Percentiles rank a stretch among this genome's conserved stretches.
Conservation (phyloP, 1,140 invertebrate species). For the Caenorhabditis latens region DNA sequence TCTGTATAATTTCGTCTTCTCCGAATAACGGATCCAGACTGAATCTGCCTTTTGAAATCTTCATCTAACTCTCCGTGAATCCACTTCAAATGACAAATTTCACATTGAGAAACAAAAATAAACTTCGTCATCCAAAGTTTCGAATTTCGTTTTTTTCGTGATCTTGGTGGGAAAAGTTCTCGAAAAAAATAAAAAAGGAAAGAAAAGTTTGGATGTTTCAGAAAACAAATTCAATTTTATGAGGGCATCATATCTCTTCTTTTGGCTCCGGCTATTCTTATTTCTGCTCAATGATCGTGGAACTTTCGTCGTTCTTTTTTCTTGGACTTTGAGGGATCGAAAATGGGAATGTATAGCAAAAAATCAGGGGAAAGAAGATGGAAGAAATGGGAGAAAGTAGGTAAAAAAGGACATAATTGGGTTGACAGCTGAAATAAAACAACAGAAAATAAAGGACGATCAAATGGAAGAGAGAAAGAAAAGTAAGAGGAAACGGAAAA, state of each 20-base stretch:
- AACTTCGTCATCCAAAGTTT: background rate
- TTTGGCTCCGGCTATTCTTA: background rate
- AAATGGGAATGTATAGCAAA: background rate
- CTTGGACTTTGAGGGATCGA: background rate
- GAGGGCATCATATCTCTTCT: conserved; percentile 28
- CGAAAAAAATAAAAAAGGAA: background rate
- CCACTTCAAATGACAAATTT: conserved; percentile 25
- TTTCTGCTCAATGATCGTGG: conserved; percentile 2
- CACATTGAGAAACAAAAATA: background rate
- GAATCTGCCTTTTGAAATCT: too few relatives aligned
- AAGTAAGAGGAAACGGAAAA: conserved; percentile 9
- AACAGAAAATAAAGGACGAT: conserved; percentile 5
- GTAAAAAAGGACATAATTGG: conserved; percentile 32
- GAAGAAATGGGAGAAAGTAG: background rate
- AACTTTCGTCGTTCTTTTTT: conserved; percentile 19
- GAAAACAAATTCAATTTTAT: conserved; percentile 43
- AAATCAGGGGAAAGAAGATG: background rate
- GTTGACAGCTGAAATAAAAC: conserved; percentile 51
- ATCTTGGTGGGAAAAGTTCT: background rate
- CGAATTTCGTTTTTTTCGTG: background rate
- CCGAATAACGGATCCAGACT: too few relatives aligned
- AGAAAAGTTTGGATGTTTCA: background rate
- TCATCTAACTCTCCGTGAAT: too few relatives aligned
- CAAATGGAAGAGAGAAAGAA: background rate
- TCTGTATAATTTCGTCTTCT: too few relatives aligned